phyloP scores from a whole-genome alignment of 2,888 invertebrate genomes.

The Drosophila melanosoma region DNA sequence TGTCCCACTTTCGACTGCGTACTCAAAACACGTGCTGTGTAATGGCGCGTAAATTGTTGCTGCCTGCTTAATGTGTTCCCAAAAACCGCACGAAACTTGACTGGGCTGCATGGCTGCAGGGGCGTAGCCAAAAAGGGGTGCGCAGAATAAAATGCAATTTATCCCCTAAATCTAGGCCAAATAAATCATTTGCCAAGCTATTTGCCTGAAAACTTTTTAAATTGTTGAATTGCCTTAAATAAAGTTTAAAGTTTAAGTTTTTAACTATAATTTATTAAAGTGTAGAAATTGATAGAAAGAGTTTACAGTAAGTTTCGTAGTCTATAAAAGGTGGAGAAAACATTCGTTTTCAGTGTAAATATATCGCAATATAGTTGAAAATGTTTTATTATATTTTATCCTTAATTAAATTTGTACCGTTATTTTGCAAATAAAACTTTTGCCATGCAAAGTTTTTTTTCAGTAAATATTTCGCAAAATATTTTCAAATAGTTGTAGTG shows the following conservation, averaged over 20 bases:
- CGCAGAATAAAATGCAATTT: no score
- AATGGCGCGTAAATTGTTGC: slow-evolving; percentile 80
- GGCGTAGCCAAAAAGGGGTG: not conserved
- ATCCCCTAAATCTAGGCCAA: not conserved
- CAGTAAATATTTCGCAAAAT: not conserved
- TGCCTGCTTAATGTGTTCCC: slow-evolving; percentile 75
- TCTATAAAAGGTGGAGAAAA: not conserved
- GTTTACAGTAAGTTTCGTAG: not conserved
- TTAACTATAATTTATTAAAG: not conserved
- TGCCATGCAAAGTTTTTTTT: not conserved
- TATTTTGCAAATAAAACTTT: not conserved
- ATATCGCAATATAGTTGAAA: not conserved
- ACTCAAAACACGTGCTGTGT: slow-evolving; percentile 51
- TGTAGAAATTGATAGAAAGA: not conserved
- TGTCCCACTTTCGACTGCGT: slow-evolving; percentile 2
- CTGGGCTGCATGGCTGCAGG: slow-evolving; percentile 6
- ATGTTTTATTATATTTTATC: not conserved
- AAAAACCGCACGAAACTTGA: slow-evolving; percentile 62
- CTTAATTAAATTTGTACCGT: not conserved
- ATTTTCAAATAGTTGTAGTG: not conserved
- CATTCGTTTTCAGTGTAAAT: not conserved
- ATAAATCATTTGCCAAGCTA: not conserved
- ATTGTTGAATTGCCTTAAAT: not conserved
- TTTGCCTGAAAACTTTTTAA: not conserved
- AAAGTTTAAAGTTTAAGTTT: not conserved